Evolutionary conservation across 2,888 invertebrate species (phyloP), one percentile per base, ranked within the genome.

Genomic region (Phortica magna): DNA sequence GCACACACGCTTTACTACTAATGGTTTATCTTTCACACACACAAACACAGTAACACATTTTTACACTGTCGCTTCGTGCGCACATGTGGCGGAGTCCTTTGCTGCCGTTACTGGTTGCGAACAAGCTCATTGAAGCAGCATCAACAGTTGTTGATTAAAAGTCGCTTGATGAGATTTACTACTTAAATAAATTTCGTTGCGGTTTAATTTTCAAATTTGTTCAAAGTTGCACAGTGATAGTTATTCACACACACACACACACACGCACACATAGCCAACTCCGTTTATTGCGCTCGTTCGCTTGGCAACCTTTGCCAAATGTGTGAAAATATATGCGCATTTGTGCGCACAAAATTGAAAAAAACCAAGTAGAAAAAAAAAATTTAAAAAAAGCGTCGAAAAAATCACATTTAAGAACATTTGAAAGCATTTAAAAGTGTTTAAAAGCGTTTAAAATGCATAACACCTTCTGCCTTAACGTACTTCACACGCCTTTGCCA

Each of bases 71-170:
- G 31, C 5, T 31, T 31, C 31, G 31, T 31, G 2, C 31, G 2
- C 31, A 31, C 31, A 31, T 31, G 31, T 31, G 0, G 1, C 31
- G 5, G 1, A 2, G 31, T 31, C 31, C 31, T 31, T 31, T 31
- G 31, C 31, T 31, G 31, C 3, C 31, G 31, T 31, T 31, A 31
- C 31, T 31, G 31, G 31, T 31, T 31, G 31, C 31, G 31, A 31
- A 31, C 31, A 31, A 31, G 31, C 31, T 31, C 31, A 31, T 31
- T 31, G 31, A 65, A 65, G 83, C 82, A 83, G 82, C 84, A 80
- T 83, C 84, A 87, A 84, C 85, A 85, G 85, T 81, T 85, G 87
- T 82, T 87, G 87, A 85, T 85, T 85, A 85, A 85, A 87, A 87
- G 83, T 57, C 59, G 70, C 75, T 75, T 70, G 61, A 70, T 17